phyloP scores from a whole-genome alignment of 35 echinoderm and acorn worm species.

The Ptychodera flava region DNA sequence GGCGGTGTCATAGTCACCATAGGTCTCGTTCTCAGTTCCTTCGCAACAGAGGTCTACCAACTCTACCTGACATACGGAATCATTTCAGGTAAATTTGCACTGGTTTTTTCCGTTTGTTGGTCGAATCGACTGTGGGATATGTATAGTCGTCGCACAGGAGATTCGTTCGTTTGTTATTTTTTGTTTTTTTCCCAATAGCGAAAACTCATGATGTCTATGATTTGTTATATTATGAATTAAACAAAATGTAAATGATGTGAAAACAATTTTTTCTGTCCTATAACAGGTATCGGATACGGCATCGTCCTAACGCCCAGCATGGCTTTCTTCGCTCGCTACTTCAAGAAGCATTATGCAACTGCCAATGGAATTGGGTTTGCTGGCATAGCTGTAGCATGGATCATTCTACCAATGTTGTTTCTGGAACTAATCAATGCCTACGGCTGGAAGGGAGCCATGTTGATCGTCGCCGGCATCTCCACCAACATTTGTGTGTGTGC shows the following conservation, averaged over 20 bases:
- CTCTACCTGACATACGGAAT: constrained; percentile 27
- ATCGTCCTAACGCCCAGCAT: constrained; percentile 83
- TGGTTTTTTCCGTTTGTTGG: background rate
- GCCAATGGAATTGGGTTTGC: constrained; percentile 81
- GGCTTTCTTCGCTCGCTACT: constrained; percentile 71
- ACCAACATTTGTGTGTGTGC: constrained; percentile 4
- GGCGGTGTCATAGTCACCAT: constrained; percentile 61
- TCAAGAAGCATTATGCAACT: constrained; percentile 66
- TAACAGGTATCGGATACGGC: constrained; percentile 82
- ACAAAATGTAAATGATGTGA: background rate
- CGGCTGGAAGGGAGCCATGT: constrained; percentile 65
- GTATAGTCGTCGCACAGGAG: background rate
- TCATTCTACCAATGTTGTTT: constrained; percentile 60
- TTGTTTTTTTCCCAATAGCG: no score
- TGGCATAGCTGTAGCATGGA: constrained; percentile 70
- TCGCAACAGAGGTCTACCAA: constrained; percentile 20
- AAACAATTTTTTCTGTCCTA: background rate
- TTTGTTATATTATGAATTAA: no score
- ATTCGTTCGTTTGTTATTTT: no score
- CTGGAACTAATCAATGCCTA: constrained; percentile 57
- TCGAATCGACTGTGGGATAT: background rate
- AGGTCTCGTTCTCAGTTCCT: constrained; percentile 55
- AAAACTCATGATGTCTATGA: no score
- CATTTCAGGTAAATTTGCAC: background rate
- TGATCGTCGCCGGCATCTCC: constrained; percentile 4